These are phyloP conservation scores for Patella vulgata DNA, from an alignment of 1,140 invertebrate species.

Conservation along the genomic window DNA sequence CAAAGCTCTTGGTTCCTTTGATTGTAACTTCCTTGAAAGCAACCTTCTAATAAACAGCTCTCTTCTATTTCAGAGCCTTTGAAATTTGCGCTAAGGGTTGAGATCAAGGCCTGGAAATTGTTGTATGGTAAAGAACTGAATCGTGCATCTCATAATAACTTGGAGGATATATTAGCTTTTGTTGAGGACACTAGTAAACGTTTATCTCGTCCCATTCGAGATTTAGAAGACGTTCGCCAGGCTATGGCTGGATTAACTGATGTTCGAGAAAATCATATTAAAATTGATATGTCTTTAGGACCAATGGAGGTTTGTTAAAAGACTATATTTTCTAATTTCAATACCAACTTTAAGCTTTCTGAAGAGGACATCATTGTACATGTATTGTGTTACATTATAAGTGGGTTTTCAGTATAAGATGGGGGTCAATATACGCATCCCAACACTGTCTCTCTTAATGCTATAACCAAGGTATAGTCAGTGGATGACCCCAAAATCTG, in stretches of 20 bases:
- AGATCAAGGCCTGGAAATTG: slow-evolving; percentile 84
- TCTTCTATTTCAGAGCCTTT: slow-evolving; percentile 75
- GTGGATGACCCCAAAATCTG: too few species aligned
- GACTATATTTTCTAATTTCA: not conserved
- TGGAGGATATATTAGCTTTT: slow-evolving; percentile 73
- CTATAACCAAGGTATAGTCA: too few species aligned
- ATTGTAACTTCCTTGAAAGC: too few species aligned
- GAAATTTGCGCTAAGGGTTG: slow-evolving; percentile 83
- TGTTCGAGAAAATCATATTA: slow-evolving; percentile 92
- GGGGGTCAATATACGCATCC: too few species aligned
- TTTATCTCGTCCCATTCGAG: slow-evolving; percentile 84
- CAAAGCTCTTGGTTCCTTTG: too few species aligned
- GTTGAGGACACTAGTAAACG: slow-evolving; percentile 75
- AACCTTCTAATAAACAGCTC: too few species aligned
- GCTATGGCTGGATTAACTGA: slow-evolving; percentile 92
- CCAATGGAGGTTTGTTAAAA: slow-evolving; percentile 79
- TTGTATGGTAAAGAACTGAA: slow-evolving; percentile 91
- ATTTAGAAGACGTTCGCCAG: slow-evolving; percentile 89
- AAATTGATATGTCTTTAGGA: slow-evolving; percentile 91
- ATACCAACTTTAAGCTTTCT: too few species aligned
- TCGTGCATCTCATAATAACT: slow-evolving; percentile 88
- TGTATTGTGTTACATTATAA: too few species aligned
- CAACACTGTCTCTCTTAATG: too few species aligned
- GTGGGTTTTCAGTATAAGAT: too few species aligned
- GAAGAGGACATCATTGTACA: too few species aligned